Evolutionary conservation across 2,797 vertebrate species (phyloP), one percentile per base, ranked within the genome.

Genomic region (Schizothorax lantsangensis): DNA sequence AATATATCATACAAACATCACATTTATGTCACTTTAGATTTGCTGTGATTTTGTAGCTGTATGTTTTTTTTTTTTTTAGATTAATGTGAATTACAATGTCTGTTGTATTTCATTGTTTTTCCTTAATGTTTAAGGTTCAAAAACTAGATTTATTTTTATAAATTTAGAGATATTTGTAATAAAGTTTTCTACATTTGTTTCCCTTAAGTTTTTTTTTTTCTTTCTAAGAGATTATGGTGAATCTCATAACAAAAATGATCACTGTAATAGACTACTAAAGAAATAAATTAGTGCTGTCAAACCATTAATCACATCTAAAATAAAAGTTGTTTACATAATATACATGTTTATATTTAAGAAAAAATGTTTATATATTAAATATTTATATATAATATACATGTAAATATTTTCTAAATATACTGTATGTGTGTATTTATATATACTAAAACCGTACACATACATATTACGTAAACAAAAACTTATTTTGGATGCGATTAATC

Each of bases 161-260:
- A 59, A 14, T 12, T 47, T 73, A 85, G 68, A 36, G 74, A 64
- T 88, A 79, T 91, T 91, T 89, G 74, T 87, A 91, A 90, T 91
- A 91, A 92, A 92, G 73, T 88, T 89, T 91, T 84, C 49, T 89
- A 85, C 36, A 52, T 74, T 43, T 36, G 38, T 54, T 54, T 38
- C 10, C 26, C 36, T 38, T 14, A 9, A 30, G 2, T 19, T 8
- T n/a, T 57, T n/a, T 30, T 8, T 30, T 6, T 2, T 14, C 3
- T 15, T 64, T 64, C 4, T 54, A 7, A 30, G 23, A 87, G 52
- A 83, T 72, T 68, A 26, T 80, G 40, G 66, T 1, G 5, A 45
- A 62, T 90, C 86, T 81, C 81, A 79, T 10, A 57, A 78, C 64
- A 45, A 75, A 45, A 30, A 83, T 21, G 9, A 71, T 49, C 66